These are phyloP conservation scores for Leptura quadrifasciata DNA, from an alignment of 2,888 invertebrate species.

Conservation along the genomic window DNA sequence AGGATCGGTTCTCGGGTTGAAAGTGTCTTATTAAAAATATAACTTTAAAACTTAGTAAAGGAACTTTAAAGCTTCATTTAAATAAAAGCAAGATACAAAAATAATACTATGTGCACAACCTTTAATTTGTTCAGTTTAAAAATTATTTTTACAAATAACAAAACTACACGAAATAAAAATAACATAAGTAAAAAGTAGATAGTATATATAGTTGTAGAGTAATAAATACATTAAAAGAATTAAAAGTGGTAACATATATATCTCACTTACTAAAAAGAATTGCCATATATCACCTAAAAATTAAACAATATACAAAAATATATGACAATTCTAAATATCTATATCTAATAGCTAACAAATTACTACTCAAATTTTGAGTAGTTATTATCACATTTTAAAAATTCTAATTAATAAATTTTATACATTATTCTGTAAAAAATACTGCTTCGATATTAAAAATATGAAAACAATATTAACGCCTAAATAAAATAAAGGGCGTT, in stretches of 20 bases:
- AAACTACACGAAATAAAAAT: constrained; percentile 54
- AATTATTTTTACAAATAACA: constrained; percentile 50
- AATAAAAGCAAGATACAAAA: constrained; percentile 60
- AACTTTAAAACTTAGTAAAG: constrained; percentile 45
- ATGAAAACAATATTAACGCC: constrained; percentile 23
- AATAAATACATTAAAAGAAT: constrained; percentile 58
- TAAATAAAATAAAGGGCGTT: constrained; percentile 8
- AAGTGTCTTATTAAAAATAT: constrained; percentile 20
- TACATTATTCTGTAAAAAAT: constrained; percentile 44
- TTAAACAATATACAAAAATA: constrained; percentile 43
- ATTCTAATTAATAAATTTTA: constrained; percentile 59
- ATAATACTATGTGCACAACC: constrained; percentile 69
- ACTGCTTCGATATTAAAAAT: constrained; percentile 44
- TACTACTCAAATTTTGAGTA: constrained; percentile 59
- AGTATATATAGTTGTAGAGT: constrained; percentile 60
- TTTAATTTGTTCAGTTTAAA: constrained; percentile 49
- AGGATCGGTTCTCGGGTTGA: not conserved
- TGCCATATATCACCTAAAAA: constrained; percentile 47
- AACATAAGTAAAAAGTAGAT: constrained; percentile 48
- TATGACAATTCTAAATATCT: constrained; percentile 52
- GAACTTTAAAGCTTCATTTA: constrained; percentile 60
- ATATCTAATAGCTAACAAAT: constrained; percentile 63
- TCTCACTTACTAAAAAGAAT: constrained; percentile 67
- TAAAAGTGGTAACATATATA: constrained; percentile 71
- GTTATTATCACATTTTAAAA: constrained; percentile 69